A percentile compares a stretch with the other conserved stretches of the same genome.
Evolutionary conservation across 2,888 invertebrate genomes (phyloP).

Genomic region (Ophion ellenae): DNA sequence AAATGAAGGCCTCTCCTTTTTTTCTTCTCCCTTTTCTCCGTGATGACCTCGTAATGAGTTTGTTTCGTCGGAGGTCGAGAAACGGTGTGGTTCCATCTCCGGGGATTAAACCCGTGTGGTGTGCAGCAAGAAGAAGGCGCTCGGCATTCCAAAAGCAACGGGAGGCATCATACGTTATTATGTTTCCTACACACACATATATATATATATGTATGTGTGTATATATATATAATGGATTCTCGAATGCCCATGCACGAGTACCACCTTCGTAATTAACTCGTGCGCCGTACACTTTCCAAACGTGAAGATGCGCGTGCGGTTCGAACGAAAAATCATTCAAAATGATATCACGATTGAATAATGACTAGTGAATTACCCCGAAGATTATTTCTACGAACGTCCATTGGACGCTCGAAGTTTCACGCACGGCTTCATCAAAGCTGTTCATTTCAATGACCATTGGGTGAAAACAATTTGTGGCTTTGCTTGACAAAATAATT

Average conservation of each 20-base stretch:
- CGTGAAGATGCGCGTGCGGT: neutral
- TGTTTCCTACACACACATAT: neutral
- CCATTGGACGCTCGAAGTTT: neutral
- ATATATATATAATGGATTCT: slow-evolving; percentile 1
- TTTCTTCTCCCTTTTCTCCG: slow-evolving; percentile 27
- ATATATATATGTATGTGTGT: neutral
- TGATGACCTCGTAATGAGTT: slow-evolving; percentile 59
- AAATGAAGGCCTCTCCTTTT: slow-evolving; percentile 40
- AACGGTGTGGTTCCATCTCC: neutral
- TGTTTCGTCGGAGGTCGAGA: slow-evolving; percentile 45
- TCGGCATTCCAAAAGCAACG: slow-evolving; percentile 44
- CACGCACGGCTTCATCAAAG: neutral
- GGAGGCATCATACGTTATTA: slow-evolving; percentile 34
- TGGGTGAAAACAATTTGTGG: too few relatives aligned
- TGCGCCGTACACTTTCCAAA: neutral
- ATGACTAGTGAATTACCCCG: slow-evolving; percentile 9
- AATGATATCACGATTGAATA: slow-evolving; percentile 22
- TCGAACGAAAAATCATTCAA: neutral
- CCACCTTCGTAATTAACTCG: slow-evolving; percentile 47
- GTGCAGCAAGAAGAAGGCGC: slow-evolving; percentile 2
- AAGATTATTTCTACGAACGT: neutral
- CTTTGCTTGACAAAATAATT: too few relatives aligned
- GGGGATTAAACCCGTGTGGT: slow-evolving; percentile 9
- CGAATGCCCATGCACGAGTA: neutral
- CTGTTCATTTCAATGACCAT: neutral